Percentiles rank a stretch among this genome's conserved stretches.
phyloP scores from a whole-genome alignment of 2,888 invertebrate genomes.

The Acutogordius australiensis region DNA sequence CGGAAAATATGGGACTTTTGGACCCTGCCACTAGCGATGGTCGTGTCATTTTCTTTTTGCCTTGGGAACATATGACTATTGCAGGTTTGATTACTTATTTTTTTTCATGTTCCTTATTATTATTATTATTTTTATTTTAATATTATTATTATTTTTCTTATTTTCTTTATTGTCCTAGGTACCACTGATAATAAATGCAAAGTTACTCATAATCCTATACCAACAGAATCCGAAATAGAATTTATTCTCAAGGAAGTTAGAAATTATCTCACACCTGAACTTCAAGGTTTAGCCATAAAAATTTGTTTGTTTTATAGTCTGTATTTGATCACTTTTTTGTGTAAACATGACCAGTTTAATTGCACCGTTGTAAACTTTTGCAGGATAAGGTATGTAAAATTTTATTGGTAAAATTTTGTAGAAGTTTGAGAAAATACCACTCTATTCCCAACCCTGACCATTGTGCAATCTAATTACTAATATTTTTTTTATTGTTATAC shows the following conservation, averaged over 20 bases:
- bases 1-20: conserved; percentile 79
- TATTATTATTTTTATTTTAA: too few species aligned
- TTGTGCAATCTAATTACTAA: too few species aligned
- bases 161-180: conserved; percentile 52
- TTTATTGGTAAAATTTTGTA: too few species aligned
- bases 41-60: conserved; percentile 91
- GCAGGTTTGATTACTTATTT: too few species aligned
- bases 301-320: background rate
- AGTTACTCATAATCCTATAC: conserved; percentile 63
- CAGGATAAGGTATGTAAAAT: too few species aligned
- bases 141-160: too few species aligned
- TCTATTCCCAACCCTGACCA: too few species aligned
- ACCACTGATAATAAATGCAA: conserved; percentile 85
- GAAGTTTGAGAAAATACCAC: too few species aligned
- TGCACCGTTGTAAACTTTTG: too few species aligned
- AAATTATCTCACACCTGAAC: conserved; percentile 72
- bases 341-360: too few species aligned
- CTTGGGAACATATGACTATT: conserved; percentile 58
- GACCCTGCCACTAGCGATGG: conserved; percentile 94
- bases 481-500: too few species aligned
- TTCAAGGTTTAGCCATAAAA: conserved; percentile 58
- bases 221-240: conserved; percentile 84
- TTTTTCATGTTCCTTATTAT: too few species aligned
- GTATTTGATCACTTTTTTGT: background rate
- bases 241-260: conserved; percentile 88